These are phyloP conservation scores for Neotragus moschatus DNA, from an alignment of 2,113 vertebrate species.

Conservation along the genomic window DNA sequence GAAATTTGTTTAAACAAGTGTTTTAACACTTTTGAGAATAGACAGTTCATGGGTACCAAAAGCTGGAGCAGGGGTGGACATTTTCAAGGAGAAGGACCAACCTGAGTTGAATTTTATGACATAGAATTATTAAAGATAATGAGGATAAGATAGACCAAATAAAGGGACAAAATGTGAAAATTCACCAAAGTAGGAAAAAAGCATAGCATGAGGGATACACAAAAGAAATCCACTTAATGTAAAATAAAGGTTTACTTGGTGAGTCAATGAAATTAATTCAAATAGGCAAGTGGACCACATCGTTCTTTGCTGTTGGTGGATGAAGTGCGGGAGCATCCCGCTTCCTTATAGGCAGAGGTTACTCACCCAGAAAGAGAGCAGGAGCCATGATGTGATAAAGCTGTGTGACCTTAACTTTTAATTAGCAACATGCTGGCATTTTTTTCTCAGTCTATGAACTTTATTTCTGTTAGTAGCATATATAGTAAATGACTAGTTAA, in stretches of 20 bases:
- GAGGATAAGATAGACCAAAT: neutral
- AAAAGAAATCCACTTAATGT: neutral
- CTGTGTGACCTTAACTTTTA: neutral
- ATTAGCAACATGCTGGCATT: neutral
- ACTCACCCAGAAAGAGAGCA: neutral
- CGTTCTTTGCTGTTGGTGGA: neutral
- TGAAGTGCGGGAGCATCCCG: neutral
- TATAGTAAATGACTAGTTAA: neutral
- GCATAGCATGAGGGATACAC: neutral
- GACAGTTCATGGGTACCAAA: neutral
- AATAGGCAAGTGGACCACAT: accelerated
- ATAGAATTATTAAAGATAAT: neutral
- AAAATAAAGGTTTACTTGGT: neutral
- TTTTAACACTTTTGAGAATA: neutral
- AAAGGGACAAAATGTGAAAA: neutral
- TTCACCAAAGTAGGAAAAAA: neutral
- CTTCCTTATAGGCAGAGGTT: neutral
- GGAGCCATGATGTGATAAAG: neutral
- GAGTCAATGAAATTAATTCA: neutral
- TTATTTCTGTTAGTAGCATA: neutral
- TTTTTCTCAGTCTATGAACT: neutral
- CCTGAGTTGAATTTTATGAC: neutral
- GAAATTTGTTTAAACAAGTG: neutral
- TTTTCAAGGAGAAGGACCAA: neutral
- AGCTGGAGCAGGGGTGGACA: neutral